Evolutionary conservation across 2,113 vertebrate species (phyloP), one percentile per base, ranked within the genome.

Genomic region (Bubo blakistoni): DNA sequence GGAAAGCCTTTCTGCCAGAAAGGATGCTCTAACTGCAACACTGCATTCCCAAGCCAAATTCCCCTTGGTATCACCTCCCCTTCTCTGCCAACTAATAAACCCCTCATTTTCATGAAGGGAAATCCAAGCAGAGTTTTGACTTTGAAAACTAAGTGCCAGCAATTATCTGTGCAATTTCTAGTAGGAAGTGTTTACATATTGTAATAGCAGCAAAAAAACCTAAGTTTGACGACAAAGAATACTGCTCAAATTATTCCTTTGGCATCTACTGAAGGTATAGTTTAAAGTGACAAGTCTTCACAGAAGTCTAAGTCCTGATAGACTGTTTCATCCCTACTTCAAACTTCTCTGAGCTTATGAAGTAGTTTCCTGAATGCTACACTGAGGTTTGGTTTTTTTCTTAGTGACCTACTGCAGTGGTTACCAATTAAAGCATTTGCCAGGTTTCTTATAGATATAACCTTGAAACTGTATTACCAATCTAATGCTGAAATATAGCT

Each of bases 41-140:
- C 62, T 82, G 88, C 66, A 65, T 85, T 95, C 92, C 62, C 57
- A 59, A 94, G 49, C 20, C 44, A 85, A 69, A 90, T 77, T 90
- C 85, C 74, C 66, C 74, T 94, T 93, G 82, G 34, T 57, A 47
- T 92, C 83, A 95, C 89, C 80, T 92, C 81, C 34, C 34, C 24
- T 49, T 36, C 46, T 85, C 40, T 95, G 86, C 91, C 94, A 96
- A 69, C 27, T 85, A 82, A 94, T 89, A 93, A 94, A 93, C 0
- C 16, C 22, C 36, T 83, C 10, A 42, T 89, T 84, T 92, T 93
- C 80, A 91, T 77, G 74, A 86, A 91, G 81, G 42, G 47, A 89
- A 89, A 42, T 74, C 86, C 62, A 90, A 69, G 70, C 29, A 80
- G 78, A 73, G 58, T 72, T 94, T 79, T 96, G 81, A 94, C 90